Conservation (phyloP, 1,140 invertebrate species). For the Hypsibius dujardini region DNA sequence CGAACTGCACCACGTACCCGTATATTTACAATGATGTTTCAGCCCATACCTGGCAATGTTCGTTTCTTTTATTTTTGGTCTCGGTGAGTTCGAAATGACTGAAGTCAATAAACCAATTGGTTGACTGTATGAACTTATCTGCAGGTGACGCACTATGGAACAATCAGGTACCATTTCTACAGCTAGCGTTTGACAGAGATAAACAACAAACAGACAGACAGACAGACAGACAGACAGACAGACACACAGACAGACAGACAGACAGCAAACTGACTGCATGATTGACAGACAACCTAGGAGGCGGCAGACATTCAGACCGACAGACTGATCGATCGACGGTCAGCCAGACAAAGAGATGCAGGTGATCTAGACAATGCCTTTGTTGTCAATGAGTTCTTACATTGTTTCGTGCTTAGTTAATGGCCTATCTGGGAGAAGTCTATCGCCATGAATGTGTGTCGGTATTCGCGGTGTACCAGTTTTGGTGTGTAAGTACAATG, state of each 20-base stretch:
- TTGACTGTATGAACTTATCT: not conserved
- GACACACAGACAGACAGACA: not conserved
- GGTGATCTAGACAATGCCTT: not conserved
- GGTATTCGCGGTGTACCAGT: conserved; percentile 3
- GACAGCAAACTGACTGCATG: not conserved
- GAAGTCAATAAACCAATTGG: not conserved
- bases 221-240: not conserved
- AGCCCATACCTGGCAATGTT: not conserved
- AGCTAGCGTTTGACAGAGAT: not conserved
- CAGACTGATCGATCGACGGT: not conserved
- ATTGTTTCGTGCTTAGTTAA: not conserved
- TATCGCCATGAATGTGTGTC: conserved; percentile 14
- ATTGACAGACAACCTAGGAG: not conserved
- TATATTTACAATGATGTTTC: not conserved
- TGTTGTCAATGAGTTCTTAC: too few species aligned
- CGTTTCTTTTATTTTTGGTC: not conserved
- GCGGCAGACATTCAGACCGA: not conserved
- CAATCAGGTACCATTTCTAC: not conserved
- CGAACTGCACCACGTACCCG: not conserved
- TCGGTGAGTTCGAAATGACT: not conserved
- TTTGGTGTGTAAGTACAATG: conserved; percentile 12
- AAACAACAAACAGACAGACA: not conserved
- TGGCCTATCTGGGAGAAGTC: conserved; percentile 1
- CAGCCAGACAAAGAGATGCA: not conserved
- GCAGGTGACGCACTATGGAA: not conserved